phyloP scores from a whole-genome alignment of 2,113 vertebrate genomes.

The Pimephales promelas region DNA sequence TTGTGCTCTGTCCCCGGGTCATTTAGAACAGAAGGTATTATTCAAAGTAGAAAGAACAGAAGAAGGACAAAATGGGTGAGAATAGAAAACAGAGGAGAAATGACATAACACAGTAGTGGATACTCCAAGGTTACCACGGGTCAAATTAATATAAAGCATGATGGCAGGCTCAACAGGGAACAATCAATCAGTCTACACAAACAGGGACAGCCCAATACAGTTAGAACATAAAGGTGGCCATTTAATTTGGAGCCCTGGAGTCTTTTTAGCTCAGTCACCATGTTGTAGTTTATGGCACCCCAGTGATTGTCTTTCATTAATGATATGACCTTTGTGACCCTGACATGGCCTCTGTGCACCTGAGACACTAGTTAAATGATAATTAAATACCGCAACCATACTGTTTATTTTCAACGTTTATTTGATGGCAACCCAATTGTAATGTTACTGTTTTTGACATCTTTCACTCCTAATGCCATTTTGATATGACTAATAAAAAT shows the following conservation, averaged over 20 bases:
- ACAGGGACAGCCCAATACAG: neutral
- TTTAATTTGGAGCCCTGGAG: neutral
- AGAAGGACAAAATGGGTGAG: neutral
- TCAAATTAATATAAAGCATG: conserved; percentile 28
- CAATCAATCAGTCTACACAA: conserved; percentile 24
- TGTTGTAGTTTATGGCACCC: neutral
- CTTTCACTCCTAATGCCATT: neutral
- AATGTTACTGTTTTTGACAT: neutral
- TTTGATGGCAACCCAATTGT: neutral
- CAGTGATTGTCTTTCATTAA: neutral
- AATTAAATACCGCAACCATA: neutral
- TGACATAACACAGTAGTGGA: neutral
- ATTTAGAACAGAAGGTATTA: conserved; percentile 16
- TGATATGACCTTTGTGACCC: neutral
- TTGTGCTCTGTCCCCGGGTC: neutral
- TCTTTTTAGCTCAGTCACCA: neutral
- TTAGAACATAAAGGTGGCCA: neutral
- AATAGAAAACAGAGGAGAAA: conserved; percentile 13
- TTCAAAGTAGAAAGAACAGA: neutral
- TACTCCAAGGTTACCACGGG: conserved; percentile 38
- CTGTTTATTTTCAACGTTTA: neutral
- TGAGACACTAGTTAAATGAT: neutral
- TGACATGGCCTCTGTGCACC: neutral
- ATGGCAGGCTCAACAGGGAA: conserved; percentile 22
- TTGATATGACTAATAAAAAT: conserved; percentile 3